phyloP scores from a whole-genome alignment of 2,888 invertebrate genomes.

The Zygogramma bicolorata region DNA sequence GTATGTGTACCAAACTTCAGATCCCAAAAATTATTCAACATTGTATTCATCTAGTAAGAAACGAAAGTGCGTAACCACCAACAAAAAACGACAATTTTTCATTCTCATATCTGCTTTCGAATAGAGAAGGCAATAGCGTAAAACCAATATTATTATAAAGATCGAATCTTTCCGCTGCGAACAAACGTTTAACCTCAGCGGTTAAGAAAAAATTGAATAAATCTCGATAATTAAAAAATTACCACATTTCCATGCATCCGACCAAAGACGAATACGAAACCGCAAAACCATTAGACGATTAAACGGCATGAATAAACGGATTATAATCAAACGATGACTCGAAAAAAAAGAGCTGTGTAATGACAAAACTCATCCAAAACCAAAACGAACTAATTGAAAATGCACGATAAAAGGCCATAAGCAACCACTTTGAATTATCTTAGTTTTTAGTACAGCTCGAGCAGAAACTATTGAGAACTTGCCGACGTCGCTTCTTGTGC shows the following conservation, averaged over 20 bases:
- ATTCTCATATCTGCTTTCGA: neutral
- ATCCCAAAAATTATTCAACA: too few relatives aligned
- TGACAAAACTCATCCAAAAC: slow-evolving; percentile 47
- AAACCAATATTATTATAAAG: slow-evolving; percentile 31
- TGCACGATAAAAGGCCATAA: slow-evolving; percentile 45
- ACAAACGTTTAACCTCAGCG: slow-evolving; percentile 23
- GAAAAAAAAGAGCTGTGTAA: slow-evolving; percentile 21
- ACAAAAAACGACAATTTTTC: neutral
- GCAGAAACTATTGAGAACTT: neutral
- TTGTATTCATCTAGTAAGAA: neutral
- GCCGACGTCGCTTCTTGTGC: neutral
- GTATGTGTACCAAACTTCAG: too few relatives aligned
- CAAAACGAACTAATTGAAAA: slow-evolving; percentile 53
- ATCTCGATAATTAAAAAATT: slow-evolving; percentile 33
- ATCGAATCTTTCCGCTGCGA: slow-evolving; percentile 15
- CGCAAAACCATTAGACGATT: slow-evolving; percentile 52
- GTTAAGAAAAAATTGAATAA: slow-evolving; percentile 24
- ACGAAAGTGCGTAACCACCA: neutral
- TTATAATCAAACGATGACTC: slow-evolving; percentile 27
- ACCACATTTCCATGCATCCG: slow-evolving; percentile 28
- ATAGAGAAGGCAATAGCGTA: slow-evolving; percentile 24
- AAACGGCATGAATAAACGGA: slow-evolving; percentile 54
- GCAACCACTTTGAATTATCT: slow-evolving; percentile 16
- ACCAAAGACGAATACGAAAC: slow-evolving; percentile 38
- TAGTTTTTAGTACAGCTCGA: neutral